These are phyloP conservation scores for Hybognathus amarus DNA, from an alignment of 2,797 vertebrate genomes.

Conservation along the genomic window DNA sequence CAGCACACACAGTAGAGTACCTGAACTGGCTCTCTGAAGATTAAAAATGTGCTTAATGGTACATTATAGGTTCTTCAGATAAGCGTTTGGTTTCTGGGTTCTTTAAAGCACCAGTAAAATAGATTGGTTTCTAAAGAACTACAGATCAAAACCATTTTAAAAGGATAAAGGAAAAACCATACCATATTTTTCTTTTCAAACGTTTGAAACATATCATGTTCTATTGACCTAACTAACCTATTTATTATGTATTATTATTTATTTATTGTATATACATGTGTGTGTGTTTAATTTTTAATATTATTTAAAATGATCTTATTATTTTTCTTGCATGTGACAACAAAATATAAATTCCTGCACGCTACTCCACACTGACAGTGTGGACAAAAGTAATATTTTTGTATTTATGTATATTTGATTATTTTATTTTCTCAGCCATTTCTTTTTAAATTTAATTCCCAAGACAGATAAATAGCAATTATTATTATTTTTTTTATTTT, in stretches of 20 bases:
- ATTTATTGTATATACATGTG: no score
- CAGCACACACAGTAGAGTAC: not conserved
- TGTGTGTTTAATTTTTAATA: no score
- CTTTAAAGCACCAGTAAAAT: constrained; percentile 11
- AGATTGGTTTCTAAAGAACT: not conserved
- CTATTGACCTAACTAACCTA: not conserved
- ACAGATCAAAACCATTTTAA: not conserved
- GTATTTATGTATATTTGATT: not conserved
- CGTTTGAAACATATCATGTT: not conserved
- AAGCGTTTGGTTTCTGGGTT: not conserved
- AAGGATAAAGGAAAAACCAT: not conserved
- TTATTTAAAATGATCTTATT: no score
- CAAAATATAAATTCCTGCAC: not conserved
- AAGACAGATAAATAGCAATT: not conserved
- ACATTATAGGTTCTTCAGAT: not conserved
- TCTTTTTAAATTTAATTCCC: not conserved
- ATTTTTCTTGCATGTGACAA: not conserved
- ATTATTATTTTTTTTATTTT: no score
- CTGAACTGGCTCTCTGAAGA: constrained; percentile 7
- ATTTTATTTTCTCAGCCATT: not conserved
- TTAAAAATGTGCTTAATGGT: not conserved
- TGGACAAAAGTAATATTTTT: not conserved
- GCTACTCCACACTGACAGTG: not conserved
- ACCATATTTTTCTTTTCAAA: not conserved
- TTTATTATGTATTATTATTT: not conserved